These are phyloP conservation scores for Samia ricini DNA, from an alignment of 1,140 invertebrate genomes.

Conservation along the genomic window DNA sequence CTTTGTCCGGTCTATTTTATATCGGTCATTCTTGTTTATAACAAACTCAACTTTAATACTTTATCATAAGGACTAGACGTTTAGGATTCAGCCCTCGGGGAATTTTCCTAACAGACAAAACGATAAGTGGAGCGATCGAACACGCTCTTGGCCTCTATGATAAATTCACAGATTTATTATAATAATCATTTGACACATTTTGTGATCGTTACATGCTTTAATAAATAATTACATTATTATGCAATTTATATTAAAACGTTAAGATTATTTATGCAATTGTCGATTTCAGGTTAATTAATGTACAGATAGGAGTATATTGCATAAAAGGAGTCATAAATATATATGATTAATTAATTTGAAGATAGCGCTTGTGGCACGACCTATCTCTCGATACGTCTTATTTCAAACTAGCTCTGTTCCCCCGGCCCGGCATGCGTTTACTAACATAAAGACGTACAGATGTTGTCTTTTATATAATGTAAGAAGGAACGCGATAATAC, in stretches of 20 bases:
- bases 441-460: too few species aligned
- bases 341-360: not conserved
- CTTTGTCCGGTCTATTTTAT: constrained; percentile 15
- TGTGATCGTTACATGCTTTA: not conserved
- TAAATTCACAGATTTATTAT: constrained; percentile 2
- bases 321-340: not conserved
- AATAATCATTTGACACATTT: constrained; percentile 8
- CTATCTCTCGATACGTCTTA: not conserved
- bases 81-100: constrained; percentile 6
- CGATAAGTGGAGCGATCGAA: not conserved
- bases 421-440: too few species aligned
- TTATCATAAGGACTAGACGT: constrained; percentile 7
- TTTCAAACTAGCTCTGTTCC: not conserved
- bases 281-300: not conserved
- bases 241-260: not conserved
- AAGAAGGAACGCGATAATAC: too few species aligned
- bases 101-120: constrained; percentile 13
- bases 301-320: not conserved
- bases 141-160: constrained; percentile 10
- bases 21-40: constrained; percentile 2
- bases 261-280: not conserved
- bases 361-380: not conserved
- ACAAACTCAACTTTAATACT: constrained; percentile 16
- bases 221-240: not conserved
- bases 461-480: too few species aligned